These are phyloP conservation scores for Phoxinus phoxinus DNA, from an alignment of 2,113 vertebrate species.

Conservation along the genomic window DNA sequence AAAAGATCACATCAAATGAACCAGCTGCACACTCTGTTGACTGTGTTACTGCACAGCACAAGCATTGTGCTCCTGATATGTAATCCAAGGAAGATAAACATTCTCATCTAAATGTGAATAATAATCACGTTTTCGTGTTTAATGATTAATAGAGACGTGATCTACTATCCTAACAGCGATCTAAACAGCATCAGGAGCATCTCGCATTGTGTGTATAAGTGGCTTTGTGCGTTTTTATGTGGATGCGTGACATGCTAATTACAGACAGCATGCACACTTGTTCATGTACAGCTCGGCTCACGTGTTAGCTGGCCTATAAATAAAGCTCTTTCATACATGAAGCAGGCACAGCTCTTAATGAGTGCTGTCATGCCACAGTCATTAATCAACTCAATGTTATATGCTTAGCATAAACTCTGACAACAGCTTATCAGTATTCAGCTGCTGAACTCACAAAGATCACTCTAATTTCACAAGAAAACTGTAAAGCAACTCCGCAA, in stretches of 20 bases:
- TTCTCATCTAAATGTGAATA: no score
- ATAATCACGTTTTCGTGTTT: not conserved
- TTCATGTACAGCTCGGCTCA: constrained; percentile 37
- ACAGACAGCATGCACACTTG: constrained; percentile 22
- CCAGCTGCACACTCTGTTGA: not conserved
- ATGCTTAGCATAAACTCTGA: not conserved
- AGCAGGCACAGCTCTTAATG: constrained; percentile 37
- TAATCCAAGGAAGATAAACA: not conserved
- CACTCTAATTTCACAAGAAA: not conserved
- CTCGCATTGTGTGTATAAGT: constrained; percentile 4
- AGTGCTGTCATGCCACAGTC: constrained; percentile 29
- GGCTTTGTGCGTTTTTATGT: constrained; percentile 19
- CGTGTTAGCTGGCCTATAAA: constrained; percentile 47
- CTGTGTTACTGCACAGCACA: not conserved
- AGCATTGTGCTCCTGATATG: not conserved
- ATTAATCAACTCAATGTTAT: constrained; percentile 8
- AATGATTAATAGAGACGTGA: not conserved
- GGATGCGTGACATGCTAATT: constrained; percentile 4
- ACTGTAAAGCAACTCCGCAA: not conserved
- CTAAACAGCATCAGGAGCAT: constrained; percentile 1
- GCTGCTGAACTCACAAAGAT: not conserved
- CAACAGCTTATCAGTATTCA: not conserved
- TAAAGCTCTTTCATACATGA: constrained; percentile 39
- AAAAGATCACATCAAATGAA: constrained; percentile 17
- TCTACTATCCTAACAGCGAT: constrained; percentile 1